Evolutionary conservation across 2,113 vertebrate genomes (phyloP), one percentile per base, ranked within the genome.

Genomic region (Corythaixoides concolor): DNA sequence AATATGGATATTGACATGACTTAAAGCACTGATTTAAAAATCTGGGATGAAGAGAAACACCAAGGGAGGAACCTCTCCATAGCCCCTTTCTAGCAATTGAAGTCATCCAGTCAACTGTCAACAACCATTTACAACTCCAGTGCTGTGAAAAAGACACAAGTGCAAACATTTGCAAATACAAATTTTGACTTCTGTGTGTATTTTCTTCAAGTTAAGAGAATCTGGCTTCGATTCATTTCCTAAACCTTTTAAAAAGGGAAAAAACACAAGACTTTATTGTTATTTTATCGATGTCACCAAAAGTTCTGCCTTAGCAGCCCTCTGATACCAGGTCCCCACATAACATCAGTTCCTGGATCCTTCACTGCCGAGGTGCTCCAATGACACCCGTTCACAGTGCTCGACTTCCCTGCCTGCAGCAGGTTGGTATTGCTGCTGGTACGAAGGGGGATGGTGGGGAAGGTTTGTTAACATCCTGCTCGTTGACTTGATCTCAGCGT

Each of bases 341-440:
- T 6, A 3, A 14, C 16, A 6, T 3, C 2, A 59, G 28, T 7
- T 85, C 32, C 66, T 3, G 13, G 45, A 20, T 47, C 60, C 60
- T 21, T 28, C 32, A 3, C 37, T 4, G 55, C n/a, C 10, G 24
- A 6, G 9, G n/a, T 0, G 3, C 59, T 74, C 27, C 0, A 5
- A 9, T 5, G 43, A 9, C 32, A 20, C 2, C 8, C 0, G 1
- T 23, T 63, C 41, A 2, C 0, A 70, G 85, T 63, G 35, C 45
- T 16, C 0, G 3, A 3, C 52, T 55, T 13, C 39, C 43, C 32
- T 0, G 9, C 1, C 2, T 4, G 74, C 24, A 17, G 63, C 33
- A 73, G 63, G 80, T 0, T 37, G 64, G 49, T 39, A 1, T 15
- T 6, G 50, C 24, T 66, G 88, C 37, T 45, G 81, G 24, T 43